These are phyloP conservation scores for Calliopsis andreniformis DNA, from an alignment of 1,140 invertebrate genomes.

Conservation along the genomic window DNA sequence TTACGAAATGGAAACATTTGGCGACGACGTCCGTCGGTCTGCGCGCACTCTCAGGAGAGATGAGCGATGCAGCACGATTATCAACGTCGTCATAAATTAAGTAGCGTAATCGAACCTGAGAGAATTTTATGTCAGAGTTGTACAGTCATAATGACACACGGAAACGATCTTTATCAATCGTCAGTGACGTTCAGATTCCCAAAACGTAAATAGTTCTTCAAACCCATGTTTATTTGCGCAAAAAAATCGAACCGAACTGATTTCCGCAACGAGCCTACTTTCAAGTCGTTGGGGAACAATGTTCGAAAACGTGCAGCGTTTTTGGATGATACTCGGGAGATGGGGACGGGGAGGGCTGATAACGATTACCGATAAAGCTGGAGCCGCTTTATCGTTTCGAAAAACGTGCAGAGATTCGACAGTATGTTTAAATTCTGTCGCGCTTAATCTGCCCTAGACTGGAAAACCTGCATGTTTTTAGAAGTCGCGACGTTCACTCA, in stretches of 20 bases:
- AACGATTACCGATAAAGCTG: constrained; percentile 16
- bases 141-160: background rate
- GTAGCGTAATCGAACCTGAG: constrained; percentile 27
- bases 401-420: too few species aligned
- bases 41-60: background rate
- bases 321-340: background rate
- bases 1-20: constrained; percentile 30
- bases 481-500: too few species aligned
- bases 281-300: too few species aligned
- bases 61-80: background rate
- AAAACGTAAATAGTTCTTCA: constrained; percentile 49
- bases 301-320: too few species aligned
- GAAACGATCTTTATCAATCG: constrained; percentile 34
- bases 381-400: background rate
- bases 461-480: too few species aligned
- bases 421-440: too few species aligned
- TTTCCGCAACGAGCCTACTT: too few species aligned
- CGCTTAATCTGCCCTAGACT: too few species aligned
- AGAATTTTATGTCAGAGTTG: constrained; percentile 33
- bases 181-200: constrained; percentile 33
- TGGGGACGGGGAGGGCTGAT: background rate
- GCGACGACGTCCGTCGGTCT: background rate
- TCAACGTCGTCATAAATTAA: constrained; percentile 34
- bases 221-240: background rate
- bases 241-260: too few species aligned